A percentile compares a stretch with the other conserved stretches of the same genome.
phyloP scores from a whole-genome alignment of 2,888 invertebrate species.

The Laothoe populi region DNA sequence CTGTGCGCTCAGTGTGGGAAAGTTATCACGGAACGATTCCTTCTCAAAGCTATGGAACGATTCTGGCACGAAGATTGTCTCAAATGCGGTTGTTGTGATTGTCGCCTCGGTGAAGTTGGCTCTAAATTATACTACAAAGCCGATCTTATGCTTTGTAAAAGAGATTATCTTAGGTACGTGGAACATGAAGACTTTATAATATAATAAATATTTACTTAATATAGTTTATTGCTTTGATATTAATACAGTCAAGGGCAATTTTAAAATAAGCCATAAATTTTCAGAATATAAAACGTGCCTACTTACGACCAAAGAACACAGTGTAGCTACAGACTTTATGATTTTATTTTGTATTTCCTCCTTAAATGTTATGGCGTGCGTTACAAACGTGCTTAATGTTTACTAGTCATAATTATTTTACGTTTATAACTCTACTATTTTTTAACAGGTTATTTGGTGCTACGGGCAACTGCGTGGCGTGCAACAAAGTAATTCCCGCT shows the following conservation, averaged over 20 bases:
- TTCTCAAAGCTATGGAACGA: constrained; percentile 94
- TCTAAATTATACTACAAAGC: constrained; percentile 96
- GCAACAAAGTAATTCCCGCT: constrained; percentile 96
- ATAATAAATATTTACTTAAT: background rate
- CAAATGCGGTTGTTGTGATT: constrained; percentile 96
- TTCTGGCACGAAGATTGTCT: constrained; percentile 98
- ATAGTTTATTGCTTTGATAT: background rate
- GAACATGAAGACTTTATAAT: background rate
- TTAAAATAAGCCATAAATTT: background rate
- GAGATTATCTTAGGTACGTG: constrained; percentile 94
- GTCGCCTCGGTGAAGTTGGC: constrained; percentile 96
- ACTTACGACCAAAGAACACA: constrained; percentile 25
- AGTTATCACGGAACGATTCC: constrained; percentile 91
- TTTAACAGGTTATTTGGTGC: constrained; percentile 93
- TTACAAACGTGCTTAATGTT: constrained; percentile 56
- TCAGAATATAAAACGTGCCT: constrained; percentile 15
- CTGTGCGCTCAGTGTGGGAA: constrained; percentile 95
- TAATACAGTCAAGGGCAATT: background rate
- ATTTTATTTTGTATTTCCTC: constrained; percentile 43
- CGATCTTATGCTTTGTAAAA: constrained; percentile 95
- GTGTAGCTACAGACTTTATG: constrained; percentile 23
- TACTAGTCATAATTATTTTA: constrained; percentile 58
- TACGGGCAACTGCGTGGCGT: constrained; percentile 95
- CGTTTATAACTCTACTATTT: constrained; percentile 56
- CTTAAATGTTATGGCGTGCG: constrained; percentile 53